Percentiles rank a stretch among this genome's conserved stretches.
phyloP scores from a whole-genome alignment of 2,888 invertebrate species.

The Nomada lathburiana region DNA sequence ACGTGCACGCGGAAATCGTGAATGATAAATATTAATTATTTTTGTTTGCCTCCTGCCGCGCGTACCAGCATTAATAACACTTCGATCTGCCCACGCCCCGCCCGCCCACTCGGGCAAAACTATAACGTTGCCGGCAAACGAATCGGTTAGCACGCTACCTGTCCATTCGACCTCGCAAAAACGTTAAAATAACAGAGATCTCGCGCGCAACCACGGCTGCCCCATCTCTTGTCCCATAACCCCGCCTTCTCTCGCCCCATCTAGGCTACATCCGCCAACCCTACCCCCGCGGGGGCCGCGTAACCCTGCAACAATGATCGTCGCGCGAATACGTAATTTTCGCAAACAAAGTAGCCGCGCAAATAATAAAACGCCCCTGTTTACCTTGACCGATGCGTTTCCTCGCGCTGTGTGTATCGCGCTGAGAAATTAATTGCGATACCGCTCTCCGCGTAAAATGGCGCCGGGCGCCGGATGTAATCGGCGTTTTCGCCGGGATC shows the following conservation, averaged over 20 bases:
- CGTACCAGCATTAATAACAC: conserved; percentile 83
- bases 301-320: conserved; percentile 83
- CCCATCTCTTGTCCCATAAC: conserved; percentile 60
- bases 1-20: conserved; percentile 82
- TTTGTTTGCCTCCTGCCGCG: conserved; percentile 83
- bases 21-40: conserved; percentile 85
- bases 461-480: conserved; percentile 33
- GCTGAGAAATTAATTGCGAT: conserved; percentile 77
- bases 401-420: conserved; percentile 60
- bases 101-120: conserved; percentile 65
- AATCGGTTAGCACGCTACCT: conserved; percentile 72
- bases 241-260: conserved; percentile 56
- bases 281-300: conserved; percentile 55
- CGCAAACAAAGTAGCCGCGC: conserved; percentile 83
- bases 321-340: conserved; percentile 83
- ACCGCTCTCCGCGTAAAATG: conserved; percentile 58
- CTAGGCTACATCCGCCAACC: conserved; percentile 42
- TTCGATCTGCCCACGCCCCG: conserved; percentile 74
- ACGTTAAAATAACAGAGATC: conserved; percentile 82
- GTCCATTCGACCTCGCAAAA: conserved; percentile 76
- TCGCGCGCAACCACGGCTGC: conserved; percentile 54
- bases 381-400: conserved; percentile 77
- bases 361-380: conserved; percentile 83
- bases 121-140: conserved; percentile 71
- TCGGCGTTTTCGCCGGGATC: conserved; percentile 16